phyloP scores from a whole-genome alignment of 2,797 vertebrate species.

The Poeciliopsis paucimaculata region DNA sequence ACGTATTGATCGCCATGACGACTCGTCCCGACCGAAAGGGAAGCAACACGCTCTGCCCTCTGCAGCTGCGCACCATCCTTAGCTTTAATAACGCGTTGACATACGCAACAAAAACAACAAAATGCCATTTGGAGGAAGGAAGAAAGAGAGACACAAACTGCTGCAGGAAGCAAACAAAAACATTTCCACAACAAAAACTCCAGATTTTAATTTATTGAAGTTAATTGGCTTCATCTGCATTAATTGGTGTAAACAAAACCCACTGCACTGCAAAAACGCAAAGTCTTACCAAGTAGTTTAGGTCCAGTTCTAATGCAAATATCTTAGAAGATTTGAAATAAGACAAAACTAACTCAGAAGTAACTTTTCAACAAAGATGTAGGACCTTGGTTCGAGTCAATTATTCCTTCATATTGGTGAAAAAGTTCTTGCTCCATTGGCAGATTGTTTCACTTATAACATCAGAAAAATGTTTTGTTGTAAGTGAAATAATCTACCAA shows the following conservation, averaged over 20 bases:
- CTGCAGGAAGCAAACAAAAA: background rate
- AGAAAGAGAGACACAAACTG: background rate
- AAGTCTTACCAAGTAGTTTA: too few relatives aligned
- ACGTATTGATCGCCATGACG: conserved; percentile 40
- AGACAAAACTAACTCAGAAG: too few relatives aligned
- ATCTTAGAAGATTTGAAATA: too few relatives aligned
- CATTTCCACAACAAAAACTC: background rate
- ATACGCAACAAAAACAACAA: conserved; percentile 39
- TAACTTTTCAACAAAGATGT: too few relatives aligned
- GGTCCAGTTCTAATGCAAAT: too few relatives aligned
- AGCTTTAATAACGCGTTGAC: conserved; percentile 24
- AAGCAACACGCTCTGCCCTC: conserved; percentile 28
- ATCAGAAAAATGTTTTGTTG: too few relatives aligned
- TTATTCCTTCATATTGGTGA: too few relatives aligned
- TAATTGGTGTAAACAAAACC: background rate
- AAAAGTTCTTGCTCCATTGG: too few relatives aligned
- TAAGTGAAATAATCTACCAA: too few relatives aligned
- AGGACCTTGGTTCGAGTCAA: too few relatives aligned
- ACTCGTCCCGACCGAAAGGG: conserved; percentile 41
- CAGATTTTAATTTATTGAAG: background rate
- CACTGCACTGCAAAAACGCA: background rate
- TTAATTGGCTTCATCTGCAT: background rate
- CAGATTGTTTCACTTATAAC: too few relatives aligned
- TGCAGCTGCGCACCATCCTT: conserved; percentile 39
- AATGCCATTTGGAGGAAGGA: conserved; percentile 13